Conservation (phyloP, 2,888 invertebrate genomes). For the Dilophus febrilis region DNA sequence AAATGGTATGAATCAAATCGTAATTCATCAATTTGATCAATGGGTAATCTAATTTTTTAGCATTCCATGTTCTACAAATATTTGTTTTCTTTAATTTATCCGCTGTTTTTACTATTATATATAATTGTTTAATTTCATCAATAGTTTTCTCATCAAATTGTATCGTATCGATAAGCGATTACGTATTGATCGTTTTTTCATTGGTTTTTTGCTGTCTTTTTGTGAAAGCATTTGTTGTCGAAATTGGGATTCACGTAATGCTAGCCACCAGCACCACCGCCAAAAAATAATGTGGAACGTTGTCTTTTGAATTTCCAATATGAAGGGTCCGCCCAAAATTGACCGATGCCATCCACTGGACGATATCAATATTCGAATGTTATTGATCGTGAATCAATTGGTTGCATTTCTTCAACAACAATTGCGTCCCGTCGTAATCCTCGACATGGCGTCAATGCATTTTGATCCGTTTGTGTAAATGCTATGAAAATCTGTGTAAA, state of each 20-base stretch:
- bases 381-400: constrained; percentile 31
- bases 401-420: constrained; percentile 39
- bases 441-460: constrained; percentile 23
- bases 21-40: constrained; percentile 20
- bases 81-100: constrained; percentile 21
- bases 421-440: constrained; percentile 25
- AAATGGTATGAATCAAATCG: constrained; percentile 19
- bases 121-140: constrained; percentile 21
- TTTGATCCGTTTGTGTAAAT: constrained; percentile 26
- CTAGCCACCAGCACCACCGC: not conserved
- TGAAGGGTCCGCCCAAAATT: constrained; percentile 64
- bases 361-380: constrained; percentile 56
- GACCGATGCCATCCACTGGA: constrained; percentile 31
- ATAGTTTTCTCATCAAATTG: constrained; percentile 20
- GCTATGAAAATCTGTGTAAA: constrained; percentile 23
- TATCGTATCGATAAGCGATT: constrained; percentile 8
- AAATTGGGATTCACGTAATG: no score
- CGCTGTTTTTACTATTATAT: constrained; percentile 16
- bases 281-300: no score
- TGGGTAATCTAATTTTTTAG: constrained; percentile 26
- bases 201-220: not conserved
- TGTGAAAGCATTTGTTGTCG: no score
- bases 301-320: constrained; percentile 60
- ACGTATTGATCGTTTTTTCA: not conserved
- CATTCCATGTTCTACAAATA: constrained; percentile 27